Base-by-base conservation (phyloP, 2,797 vertebrate species). In the Picus viridis region DNA sequence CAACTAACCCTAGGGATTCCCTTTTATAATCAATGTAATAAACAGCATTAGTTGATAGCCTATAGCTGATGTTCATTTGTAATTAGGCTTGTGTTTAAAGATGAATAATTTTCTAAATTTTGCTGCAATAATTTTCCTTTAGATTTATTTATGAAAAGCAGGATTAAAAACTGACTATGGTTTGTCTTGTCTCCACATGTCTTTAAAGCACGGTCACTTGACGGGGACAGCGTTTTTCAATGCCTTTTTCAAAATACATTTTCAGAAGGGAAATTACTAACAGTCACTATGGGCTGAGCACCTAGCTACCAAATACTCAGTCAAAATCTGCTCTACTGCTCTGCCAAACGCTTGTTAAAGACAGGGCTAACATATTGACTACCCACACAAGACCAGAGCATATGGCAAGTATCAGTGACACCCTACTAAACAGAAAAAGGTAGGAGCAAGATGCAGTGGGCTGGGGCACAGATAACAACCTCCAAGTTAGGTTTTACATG, bases 1-100 rank as follows among this genome's bases (percentile, higher is more conserved):
- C 96, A 96, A 96, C 96, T 96, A 97, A 96, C 97, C 97, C 97
- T 96, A 97, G 98, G 97, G 97, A 98, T 98, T 94, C 97, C 94
- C 96, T 94, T 77, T 96, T 97, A 96, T 95, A 97, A 97, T 97
- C 96, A 96, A 89, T 96, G 97, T 96, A 96, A 97, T 98, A 98
- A 98, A 98, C 97, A 98, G 96, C 92, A 97, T 97, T 97, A 96
- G 95, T 80, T 80, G 86, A 90, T 92, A 90, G 96, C 97, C 96
- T 93, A 64, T 95, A 89, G 91, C 77, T 70, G 80, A 94, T 68
- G 96, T 91, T 96, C 92, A 82, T 95, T 94, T 95, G 95, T 96
- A 97, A 97, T 98, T 97, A 98, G 90, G 90, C 94, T 89, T 96
- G 94, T 96, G 97, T 97, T 97, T 97, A 97, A 95, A 96, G 82